A percentile compares a stretch with the other conserved stretches of the same genome.
Conservation (phyloP, 1,140 invertebrate genomes). For the Magallana ariakensis region DNA sequence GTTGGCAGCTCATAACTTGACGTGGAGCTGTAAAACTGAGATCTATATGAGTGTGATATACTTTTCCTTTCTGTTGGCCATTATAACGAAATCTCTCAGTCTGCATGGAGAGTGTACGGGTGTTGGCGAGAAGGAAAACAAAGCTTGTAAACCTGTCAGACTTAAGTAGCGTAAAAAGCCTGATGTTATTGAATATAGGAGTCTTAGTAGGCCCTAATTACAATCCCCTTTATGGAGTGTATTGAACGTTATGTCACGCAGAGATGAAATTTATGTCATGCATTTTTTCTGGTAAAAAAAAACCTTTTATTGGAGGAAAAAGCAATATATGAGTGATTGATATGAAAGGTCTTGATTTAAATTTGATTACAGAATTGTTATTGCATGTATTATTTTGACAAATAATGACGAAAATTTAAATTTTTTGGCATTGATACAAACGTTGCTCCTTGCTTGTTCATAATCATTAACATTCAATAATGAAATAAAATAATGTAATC, state of each 20-base stretch:
- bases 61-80: not conserved
- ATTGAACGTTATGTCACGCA: slow-evolving; percentile 11
- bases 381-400: too few relatives aligned
- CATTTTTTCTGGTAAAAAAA: not conserved
- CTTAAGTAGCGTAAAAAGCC: slow-evolving; percentile 19
- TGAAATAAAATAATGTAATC: too few relatives aligned
- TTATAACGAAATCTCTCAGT: not conserved
- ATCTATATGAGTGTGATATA: not conserved
- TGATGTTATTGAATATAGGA: slow-evolving; percentile 3
- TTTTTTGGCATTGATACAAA: not conserved
- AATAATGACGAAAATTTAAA: too few relatives aligned
- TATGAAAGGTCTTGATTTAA: too few relatives aligned
- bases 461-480: too few relatives aligned
- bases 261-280: not conserved
- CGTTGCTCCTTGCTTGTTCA: not conserved
- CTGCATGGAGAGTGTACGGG: not conserved
- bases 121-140: not conserved
- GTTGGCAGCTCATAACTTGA: not conserved
- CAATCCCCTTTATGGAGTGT: not conserved
- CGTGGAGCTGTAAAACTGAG: not conserved
- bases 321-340: too few relatives aligned
- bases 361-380: too few relatives aligned
- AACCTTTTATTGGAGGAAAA: not conserved
- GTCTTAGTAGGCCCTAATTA: not conserved
- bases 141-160: not conserved